A percentile compares a stretch with the other conserved stretches of the same genome.
Conservation (phyloP, 2,113 vertebrate genomes). For the Sminthopsis crassicaudata region DNA sequence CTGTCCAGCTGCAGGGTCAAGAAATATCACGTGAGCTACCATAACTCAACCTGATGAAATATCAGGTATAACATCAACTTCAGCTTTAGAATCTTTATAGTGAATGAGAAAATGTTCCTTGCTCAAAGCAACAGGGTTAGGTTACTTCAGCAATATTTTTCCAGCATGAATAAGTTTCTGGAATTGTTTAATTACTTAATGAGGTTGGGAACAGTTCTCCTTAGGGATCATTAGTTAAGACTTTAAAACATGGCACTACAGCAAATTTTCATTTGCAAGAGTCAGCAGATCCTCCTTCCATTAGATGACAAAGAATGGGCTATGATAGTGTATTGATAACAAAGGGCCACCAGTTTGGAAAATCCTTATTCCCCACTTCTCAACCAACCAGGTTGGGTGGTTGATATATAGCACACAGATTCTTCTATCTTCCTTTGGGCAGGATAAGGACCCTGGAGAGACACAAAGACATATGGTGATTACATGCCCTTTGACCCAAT, state of each 20-base stretch:
- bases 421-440: background rate
- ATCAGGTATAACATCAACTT: background rate
- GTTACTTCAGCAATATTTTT: conserved; percentile 71
- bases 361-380: background rate
- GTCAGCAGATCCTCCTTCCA: conserved; percentile 57
- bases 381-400: conserved; percentile 7
- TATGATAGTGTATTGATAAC: background rate
- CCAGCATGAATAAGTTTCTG: conserved; percentile 74
- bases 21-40: background rate
- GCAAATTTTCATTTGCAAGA: conserved; percentile 70
- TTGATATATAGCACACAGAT: background rate
- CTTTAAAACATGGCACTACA: conserved; percentile 69
- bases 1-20: conserved; percentile 46
- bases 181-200: conserved; percentile 81
- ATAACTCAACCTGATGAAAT: background rate
- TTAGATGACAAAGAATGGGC: conserved; percentile 46
- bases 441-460: background rate
- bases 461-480: background rate
- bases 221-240: conserved; percentile 76
- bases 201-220: conserved; percentile 74
- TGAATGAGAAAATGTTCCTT: conserved; percentile 55
- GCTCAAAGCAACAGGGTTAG: conserved; percentile 61
- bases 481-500: background rate
- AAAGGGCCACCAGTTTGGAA: background rate
- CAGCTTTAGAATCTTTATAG: conserved; percentile 59